Evolutionary conservation across 2,797 vertebrate genomes (phyloP).

Genomic region (Sebastes vulpes): DNA sequence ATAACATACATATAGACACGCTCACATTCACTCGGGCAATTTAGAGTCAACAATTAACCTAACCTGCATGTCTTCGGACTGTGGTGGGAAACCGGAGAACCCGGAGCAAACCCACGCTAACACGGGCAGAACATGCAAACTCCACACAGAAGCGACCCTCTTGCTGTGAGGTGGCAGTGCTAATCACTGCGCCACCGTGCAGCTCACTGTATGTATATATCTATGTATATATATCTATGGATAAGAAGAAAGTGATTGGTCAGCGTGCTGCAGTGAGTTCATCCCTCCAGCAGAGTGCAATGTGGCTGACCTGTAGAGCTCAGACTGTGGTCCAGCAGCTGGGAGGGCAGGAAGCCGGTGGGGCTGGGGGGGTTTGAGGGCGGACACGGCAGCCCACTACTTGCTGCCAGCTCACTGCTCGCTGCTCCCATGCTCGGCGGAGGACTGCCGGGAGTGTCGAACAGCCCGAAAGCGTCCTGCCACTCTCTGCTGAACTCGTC

Average conservation of each 20-base stretch:
- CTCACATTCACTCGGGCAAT: no score
- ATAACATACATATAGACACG: background rate
- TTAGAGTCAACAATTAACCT: no score
- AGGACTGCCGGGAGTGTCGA: slow-evolving; percentile 47
- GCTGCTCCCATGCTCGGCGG: background rate
- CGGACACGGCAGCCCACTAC: slow-evolving; percentile 28
- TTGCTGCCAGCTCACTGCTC: slow-evolving; percentile 34
- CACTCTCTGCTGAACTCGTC: slow-evolving; percentile 83
- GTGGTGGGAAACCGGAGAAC: no score
- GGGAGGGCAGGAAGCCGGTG: slow-evolving; percentile 89
- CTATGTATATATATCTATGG: no score
- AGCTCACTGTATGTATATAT: no score
- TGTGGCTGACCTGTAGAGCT: slow-evolving; percentile 79
- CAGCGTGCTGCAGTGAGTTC: background rate
- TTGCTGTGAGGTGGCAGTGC: no score
- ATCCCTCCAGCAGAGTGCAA: slow-evolving; percentile 30
- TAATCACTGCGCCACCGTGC: no score
- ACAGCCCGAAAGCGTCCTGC: slow-evolving; percentile 83
- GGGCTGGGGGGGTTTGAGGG: slow-evolving; percentile 75
- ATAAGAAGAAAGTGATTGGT: no score
- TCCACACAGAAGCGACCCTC: no score
- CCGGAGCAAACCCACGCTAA: no score
- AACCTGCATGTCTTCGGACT: no score
- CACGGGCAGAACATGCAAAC: no score
- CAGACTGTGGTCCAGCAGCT: slow-evolving; percentile 90